phyloP scores from a whole-genome alignment of 2,113 vertebrate genomes.

The Chloroceryle aenea region DNA sequence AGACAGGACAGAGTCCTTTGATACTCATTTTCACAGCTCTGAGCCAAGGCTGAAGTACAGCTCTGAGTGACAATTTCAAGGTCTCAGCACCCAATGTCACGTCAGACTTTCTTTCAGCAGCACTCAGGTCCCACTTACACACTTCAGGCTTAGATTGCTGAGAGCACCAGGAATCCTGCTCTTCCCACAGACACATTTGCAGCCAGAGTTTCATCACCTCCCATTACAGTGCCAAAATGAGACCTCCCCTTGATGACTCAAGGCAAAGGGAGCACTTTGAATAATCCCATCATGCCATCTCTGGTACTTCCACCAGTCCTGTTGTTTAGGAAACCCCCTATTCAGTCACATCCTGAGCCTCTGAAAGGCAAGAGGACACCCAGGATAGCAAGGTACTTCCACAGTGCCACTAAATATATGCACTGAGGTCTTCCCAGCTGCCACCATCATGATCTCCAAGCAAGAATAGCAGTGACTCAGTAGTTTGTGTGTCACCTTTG shows the following conservation, averaged over 20 bases:
- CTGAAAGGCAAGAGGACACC: not conserved
- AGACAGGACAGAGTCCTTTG: constrained; percentile 8
- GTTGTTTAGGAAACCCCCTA: not conserved
- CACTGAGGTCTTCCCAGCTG: not conserved
- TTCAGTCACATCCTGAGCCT: not conserved
- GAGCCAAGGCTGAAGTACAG: not conserved
- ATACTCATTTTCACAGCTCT: not conserved
- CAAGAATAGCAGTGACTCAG: not conserved
- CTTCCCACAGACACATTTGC: not conserved
- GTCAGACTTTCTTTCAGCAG: not conserved
- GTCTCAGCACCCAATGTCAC: not conserved
- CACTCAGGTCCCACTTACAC: not conserved
- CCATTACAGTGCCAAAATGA: not conserved
- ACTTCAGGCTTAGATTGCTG: not conserved
- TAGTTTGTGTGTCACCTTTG: not conserved
- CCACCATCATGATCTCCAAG: not conserved
- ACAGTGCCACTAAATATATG: not conserved
- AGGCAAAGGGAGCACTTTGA: not conserved
- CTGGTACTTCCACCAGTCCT: not conserved
- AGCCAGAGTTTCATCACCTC: not conserved
- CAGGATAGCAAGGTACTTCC: not conserved
- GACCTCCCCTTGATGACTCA: not conserved
- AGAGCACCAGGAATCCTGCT: not conserved
- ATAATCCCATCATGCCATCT: not conserved
- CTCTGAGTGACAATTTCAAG: not conserved